Conservation (phyloP, 1,140 invertebrate genomes). For the Heliconius nattereri region DNA sequence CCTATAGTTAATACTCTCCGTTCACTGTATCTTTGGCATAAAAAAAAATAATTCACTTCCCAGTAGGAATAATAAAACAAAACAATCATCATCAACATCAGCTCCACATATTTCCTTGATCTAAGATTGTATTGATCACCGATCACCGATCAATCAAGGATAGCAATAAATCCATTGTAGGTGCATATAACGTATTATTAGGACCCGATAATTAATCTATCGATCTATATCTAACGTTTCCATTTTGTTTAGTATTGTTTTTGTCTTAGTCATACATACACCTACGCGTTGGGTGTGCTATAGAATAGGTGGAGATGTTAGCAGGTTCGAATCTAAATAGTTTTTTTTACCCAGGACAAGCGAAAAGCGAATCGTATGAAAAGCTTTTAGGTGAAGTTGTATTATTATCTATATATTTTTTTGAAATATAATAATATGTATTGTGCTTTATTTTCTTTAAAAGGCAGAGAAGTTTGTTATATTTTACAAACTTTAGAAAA, state of each 20-base stretch:
- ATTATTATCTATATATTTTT: too few species aligned
- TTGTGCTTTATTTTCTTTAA: too few species aligned
- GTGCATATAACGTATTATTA: conserved; percentile 51
- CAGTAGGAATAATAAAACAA: background rate
- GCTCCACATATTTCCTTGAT: conserved; percentile 43
- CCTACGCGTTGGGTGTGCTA: background rate
- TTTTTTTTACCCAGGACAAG: too few species aligned
- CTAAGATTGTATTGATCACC: conserved; percentile 50
- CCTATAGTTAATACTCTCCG: too few species aligned
- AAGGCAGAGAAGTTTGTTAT: too few species aligned
- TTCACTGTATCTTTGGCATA: too few species aligned
- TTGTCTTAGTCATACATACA: conserved; percentile 28
- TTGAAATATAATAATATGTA: too few species aligned
- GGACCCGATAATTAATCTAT: conserved; percentile 42
- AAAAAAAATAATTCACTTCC: too few species aligned
- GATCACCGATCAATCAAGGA: conserved; percentile 64
- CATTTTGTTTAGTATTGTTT: conserved; percentile 31
- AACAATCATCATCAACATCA: conserved; percentile 9
- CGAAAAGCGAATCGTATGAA: too few species aligned
- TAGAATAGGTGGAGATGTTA: background rate
- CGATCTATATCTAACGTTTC: conserved; percentile 51
- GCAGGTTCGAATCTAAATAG: background rate
- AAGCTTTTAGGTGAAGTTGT: too few species aligned
- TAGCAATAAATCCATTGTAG: conserved; percentile 59
- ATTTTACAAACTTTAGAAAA: too few species aligned